These are phyloP conservation scores for Charaxes varanes DNA, from an alignment of 1,140 invertebrate species.

Conservation along the genomic window DNA sequence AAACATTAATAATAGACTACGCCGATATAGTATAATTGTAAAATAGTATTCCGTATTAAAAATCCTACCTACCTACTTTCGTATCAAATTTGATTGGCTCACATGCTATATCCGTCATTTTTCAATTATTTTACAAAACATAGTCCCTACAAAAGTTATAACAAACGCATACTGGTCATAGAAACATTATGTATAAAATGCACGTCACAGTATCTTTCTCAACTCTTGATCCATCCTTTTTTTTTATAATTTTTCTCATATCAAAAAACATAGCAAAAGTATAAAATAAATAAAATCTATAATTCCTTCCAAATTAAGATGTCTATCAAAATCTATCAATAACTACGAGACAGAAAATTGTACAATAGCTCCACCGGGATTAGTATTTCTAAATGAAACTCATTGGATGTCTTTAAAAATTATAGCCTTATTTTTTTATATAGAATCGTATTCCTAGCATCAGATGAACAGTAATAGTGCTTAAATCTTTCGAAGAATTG, in stretches of 20 bases:
- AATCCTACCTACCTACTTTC: constrained; percentile 71
- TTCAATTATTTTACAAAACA: constrained; percentile 29
- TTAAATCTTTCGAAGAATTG: constrained; percentile 43
- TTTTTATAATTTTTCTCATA: constrained; percentile 13
- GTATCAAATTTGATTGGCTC: constrained; percentile 64
- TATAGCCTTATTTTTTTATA: constrained; percentile 11
- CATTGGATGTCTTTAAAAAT: constrained; percentile 10
- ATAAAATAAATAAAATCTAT: constrained; percentile 19
- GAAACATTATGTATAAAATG: constrained; percentile 15
- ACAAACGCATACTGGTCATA: constrained; percentile 24
- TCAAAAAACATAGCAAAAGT: constrained; percentile 21
- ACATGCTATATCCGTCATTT: constrained; percentile 23
- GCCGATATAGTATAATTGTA: constrained; percentile 46
- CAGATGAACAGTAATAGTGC: constrained; percentile 36
- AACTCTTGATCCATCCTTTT: constrained; percentile 16
- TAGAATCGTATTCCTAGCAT: constrained; percentile 17
- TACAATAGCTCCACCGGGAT: constrained; percentile 13
- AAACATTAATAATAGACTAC: constrained; percentile 40
- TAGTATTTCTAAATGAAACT: constrained; percentile 10
- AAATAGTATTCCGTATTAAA: constrained; percentile 66
- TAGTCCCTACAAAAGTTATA: constrained; percentile 23
- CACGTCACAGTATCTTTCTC: constrained; percentile 12
- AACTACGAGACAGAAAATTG: constrained; percentile 14
- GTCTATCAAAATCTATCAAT: constrained; percentile 24
- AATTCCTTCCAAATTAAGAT: constrained; percentile 17